Evolutionary conservation across 2,797 vertebrate species (phyloP).

Genomic region (Zenarchopterus dispar): DNA sequence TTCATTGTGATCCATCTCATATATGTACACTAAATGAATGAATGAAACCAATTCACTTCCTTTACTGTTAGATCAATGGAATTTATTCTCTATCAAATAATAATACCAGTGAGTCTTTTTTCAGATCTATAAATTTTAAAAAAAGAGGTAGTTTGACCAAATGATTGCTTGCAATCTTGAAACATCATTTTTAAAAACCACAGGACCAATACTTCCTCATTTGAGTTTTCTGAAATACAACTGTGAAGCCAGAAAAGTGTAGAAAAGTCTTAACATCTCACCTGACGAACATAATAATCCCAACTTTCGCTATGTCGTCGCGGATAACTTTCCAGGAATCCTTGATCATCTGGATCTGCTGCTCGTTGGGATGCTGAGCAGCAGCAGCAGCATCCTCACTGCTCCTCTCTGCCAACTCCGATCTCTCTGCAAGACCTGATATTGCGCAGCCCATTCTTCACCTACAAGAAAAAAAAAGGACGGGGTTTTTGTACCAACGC

Average conservation of each 20-base stretch:
- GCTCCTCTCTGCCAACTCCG: constrained; percentile 55
- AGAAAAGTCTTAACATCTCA: constrained; percentile 44
- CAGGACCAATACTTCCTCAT: too few species aligned
- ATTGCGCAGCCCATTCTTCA: constrained; percentile 84
- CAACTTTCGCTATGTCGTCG: constrained; percentile 86
- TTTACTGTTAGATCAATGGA: too few species aligned
- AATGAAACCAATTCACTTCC: too few species aligned
- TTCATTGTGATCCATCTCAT: too few species aligned
- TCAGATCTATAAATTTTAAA: too few species aligned
- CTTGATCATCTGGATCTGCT: constrained; percentile 81
- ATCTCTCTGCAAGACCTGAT: constrained; percentile 76
- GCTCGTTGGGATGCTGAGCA: constrained; percentile 56
- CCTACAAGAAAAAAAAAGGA: not conserved
- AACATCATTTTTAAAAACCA: too few species aligned
- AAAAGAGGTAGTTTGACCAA: too few species aligned
- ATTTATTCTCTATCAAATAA: too few species aligned
- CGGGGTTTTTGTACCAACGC: not conserved
- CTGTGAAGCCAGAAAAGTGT: not conserved
- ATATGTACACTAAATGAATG: too few species aligned
- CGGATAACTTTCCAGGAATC: constrained; percentile 87
- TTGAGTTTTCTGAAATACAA: too few species aligned
- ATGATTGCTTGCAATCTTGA: too few species aligned
- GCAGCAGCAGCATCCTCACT: constrained; percentile 54
- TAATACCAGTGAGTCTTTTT: too few species aligned
- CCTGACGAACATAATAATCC: constrained; percentile 88